Percentiles rank a stretch among this genome's conserved stretches.
phyloP scores from a whole-genome alignment of 1,140 invertebrate species.

The Sipha flava region DNA sequence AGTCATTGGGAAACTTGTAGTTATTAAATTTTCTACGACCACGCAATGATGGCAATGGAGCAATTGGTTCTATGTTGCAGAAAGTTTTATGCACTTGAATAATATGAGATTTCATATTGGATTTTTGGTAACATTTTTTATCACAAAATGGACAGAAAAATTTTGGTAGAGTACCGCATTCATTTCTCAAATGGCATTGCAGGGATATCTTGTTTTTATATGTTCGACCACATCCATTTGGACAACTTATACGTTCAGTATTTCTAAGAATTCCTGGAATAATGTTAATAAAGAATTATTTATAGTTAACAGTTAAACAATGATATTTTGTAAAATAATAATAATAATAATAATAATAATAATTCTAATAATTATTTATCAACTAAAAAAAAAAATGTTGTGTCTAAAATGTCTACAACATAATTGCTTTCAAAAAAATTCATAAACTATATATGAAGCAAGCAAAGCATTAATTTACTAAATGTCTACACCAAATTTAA shows the following conservation, averaged over 20 bases:
- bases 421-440: background rate
- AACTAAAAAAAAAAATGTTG: background rate
- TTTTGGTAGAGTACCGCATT: constrained; percentile 48
- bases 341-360: background rate
- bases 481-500: background rate
- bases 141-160: constrained; percentile 47
- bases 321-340: background rate
- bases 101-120: constrained; percentile 26
- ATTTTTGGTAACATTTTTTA: constrained; percentile 32
- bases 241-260: constrained; percentile 6
- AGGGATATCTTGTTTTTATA: constrained; percentile 38
- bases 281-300: background rate
- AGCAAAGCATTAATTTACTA: background rate
- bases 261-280: background rate
- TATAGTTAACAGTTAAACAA: background rate
- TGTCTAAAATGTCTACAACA: background rate
- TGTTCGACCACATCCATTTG: constrained; percentile 31
- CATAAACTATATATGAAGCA: background rate
- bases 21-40: constrained; percentile 8
- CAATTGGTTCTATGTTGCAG: constrained; percentile 29
- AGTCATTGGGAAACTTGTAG: background rate
- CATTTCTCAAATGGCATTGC: constrained; percentile 47
- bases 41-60: background rate
- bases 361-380: background rate
- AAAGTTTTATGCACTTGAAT: constrained; percentile 25